phyloP scores from a whole-genome alignment of 2,888 invertebrate genomes.

The Eristalis intricaria region DNA sequence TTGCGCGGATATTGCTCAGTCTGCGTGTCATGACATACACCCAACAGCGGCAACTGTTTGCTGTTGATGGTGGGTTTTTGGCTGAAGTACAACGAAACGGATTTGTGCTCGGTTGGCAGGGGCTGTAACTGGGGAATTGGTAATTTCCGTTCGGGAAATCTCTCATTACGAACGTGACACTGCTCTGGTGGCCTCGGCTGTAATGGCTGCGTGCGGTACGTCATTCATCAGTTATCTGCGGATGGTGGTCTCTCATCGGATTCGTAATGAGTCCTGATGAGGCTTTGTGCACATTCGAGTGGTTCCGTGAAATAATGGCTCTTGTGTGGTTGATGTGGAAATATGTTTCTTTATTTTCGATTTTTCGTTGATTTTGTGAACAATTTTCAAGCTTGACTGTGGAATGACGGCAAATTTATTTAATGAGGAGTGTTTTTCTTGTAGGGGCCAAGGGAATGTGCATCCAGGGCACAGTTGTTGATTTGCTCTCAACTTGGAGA shows the following conservation, averaged over 20 bases:
- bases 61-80: not conserved
- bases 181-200: not conserved
- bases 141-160: constrained; percentile 33
- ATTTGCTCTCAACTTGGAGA: too few relatives aligned
- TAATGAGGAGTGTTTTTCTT: too few relatives aligned
- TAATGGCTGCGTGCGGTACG: not conserved
- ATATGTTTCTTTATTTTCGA: not conserved
- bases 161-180: not conserved
- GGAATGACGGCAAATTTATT: not conserved
- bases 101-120: too few relatives aligned
- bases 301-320: not conserved
- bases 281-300: not conserved
- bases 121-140: not conserved
- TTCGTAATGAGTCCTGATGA: not conserved
- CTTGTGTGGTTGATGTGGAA: not conserved
- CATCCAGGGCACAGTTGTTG: too few relatives aligned
- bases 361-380: not conserved
- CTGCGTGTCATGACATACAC: not conserved
- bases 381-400: not conserved
- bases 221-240: not conserved
- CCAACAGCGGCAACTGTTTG: not conserved
- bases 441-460: too few relatives aligned
- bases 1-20: not conserved
- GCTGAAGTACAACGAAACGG: not conserved
- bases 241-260: not conserved